These are phyloP conservation scores for Oreonectes daqikongensis DNA, from an alignment of 2,797 vertebrate genomes.

Conservation along the genomic window DNA sequence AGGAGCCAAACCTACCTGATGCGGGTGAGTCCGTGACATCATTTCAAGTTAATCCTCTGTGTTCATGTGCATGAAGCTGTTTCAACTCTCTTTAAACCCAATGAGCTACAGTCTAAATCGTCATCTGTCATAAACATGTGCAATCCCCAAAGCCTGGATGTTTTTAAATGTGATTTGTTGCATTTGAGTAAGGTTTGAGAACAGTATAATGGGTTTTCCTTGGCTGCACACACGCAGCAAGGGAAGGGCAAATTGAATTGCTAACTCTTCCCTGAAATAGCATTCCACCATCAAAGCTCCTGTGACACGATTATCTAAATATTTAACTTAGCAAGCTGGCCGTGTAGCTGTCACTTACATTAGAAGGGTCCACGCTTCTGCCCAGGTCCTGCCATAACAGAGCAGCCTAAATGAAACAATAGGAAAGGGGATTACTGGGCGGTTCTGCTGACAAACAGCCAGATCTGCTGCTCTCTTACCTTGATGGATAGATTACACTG, in stretches of 20 bases:
- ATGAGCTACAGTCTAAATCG: not conserved
- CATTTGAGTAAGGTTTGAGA: too few relatives aligned
- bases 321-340: slow-evolving; percentile 40
- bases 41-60: not conserved
- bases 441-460: not conserved
- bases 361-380: too few relatives aligned
- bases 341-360: slow-evolving; percentile 49
- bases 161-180: too few relatives aligned
- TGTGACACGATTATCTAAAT: slow-evolving; percentile 61
- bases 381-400: too few relatives aligned
- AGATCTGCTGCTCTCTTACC: slow-evolving; percentile 6
- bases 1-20: slow-evolving; percentile 62
- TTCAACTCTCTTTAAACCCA: too few relatives aligned
- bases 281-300: slow-evolving; percentile 52
- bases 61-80: too few relatives aligned
- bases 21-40: slow-evolving; percentile 57
- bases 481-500: slow-evolving; percentile 15
- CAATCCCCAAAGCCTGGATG: not conserved
- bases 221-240: not conserved
- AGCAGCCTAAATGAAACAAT: too few relatives aligned
- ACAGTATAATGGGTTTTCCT: not conserved
- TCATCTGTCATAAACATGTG: not conserved
- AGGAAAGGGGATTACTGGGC: not conserved
- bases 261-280: slow-evolving; percentile 52
- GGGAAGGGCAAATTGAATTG: not conserved